These are phyloP conservation scores for Ellobium chinense DNA, from an alignment of 2,888 invertebrate genomes.

Conservation along the genomic window DNA sequence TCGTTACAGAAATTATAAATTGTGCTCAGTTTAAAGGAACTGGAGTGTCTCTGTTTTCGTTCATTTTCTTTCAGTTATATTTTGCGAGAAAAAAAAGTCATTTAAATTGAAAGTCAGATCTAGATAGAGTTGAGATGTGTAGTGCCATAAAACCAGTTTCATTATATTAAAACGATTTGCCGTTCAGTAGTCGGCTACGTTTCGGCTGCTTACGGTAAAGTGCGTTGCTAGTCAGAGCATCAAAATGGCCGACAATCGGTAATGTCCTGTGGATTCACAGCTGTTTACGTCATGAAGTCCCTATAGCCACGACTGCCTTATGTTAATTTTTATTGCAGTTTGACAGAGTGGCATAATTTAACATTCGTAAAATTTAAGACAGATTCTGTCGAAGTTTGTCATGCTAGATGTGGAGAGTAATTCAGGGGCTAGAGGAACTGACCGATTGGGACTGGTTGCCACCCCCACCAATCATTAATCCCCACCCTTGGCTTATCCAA, in stretches of 20 bases:
- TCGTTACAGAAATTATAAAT: too few species aligned
- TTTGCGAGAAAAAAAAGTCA: neutral
- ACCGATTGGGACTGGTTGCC: too few species aligned
- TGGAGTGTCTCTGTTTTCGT: neutral
- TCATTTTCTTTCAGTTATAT: neutral
- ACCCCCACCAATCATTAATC: neutral
- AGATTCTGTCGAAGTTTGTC: neutral
- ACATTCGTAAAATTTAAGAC: neutral
- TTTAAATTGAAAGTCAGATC: neutral
- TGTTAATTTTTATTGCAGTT: neutral
- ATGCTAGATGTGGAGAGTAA: too few species aligned
- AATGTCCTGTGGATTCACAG: neutral
- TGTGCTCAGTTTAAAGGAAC: too few species aligned
- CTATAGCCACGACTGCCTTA: neutral
- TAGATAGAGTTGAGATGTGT: neutral
- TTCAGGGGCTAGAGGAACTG: too few species aligned
- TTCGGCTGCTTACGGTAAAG: neutral
- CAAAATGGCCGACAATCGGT: constrained; percentile 28
- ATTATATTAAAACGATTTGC: neutral
- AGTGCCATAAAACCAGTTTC: neutral
- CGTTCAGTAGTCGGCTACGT: neutral
- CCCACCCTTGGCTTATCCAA: neutral
- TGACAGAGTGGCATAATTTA: neutral
- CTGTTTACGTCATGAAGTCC: neutral
- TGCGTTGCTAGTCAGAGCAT: neutral